phyloP scores from a whole-genome alignment of 2,888 invertebrate species.

The Agonopterix subpropinquella region DNA sequence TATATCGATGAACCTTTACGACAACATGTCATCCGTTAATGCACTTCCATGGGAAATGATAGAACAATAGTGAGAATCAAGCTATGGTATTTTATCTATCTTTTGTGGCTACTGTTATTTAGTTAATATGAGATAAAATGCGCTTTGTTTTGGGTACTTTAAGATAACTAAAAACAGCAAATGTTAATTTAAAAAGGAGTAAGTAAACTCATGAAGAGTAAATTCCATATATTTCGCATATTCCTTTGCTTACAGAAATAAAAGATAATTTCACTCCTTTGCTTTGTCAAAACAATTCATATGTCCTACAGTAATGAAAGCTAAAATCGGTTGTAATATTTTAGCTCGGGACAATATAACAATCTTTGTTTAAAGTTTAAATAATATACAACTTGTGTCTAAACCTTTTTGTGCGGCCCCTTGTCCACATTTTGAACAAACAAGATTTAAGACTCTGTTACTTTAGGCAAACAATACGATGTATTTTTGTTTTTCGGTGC shows the following conservation, averaged over 20 bases:
- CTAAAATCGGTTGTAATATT: no score
- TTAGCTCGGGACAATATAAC: background rate
- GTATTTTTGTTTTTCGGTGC: background rate
- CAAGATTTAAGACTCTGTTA: conserved; percentile 2
- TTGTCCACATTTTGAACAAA: conserved; percentile 20
- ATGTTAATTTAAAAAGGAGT: no score
- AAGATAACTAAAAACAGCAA: no score
- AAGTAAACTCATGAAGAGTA: no score
- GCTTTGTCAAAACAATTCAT: no score
- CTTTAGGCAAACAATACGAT: background rate
- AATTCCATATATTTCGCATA: no score
- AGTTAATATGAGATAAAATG: background rate
- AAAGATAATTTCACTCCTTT: no score
- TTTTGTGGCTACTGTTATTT: background rate
- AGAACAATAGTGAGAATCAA: conserved; percentile 12
- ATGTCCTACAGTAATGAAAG: no score
- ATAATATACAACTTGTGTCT: conserved; percentile 17
- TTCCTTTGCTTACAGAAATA: no score
- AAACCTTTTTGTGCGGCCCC: conserved; percentile 17
- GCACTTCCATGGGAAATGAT: conserved; percentile 11
- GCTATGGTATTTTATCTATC: background rate
- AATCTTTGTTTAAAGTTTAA: conserved; percentile 9
- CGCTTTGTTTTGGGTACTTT: background rate
- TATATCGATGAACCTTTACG: background rate
- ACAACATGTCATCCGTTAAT: conserved; percentile 11